These are phyloP conservation scores for Xiphophorus hellerii DNA, from an alignment of 2,113 vertebrate species.

Conservation along the genomic window DNA sequence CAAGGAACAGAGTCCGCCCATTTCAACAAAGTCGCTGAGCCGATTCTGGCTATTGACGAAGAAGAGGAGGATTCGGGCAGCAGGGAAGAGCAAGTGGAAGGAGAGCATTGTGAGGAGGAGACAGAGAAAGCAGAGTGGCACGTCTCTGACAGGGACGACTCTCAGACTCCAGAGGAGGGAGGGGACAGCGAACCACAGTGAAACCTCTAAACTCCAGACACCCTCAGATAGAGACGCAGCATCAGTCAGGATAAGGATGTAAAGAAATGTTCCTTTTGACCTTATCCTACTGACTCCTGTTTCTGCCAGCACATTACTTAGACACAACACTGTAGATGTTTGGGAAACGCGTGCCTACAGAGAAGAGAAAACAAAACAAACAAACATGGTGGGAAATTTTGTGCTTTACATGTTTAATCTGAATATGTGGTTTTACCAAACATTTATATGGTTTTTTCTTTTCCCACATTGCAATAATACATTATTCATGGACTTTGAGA, in stretches of 20 bases:
- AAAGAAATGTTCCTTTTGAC: constrained; percentile 67
- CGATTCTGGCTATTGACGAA: constrained; percentile 91
- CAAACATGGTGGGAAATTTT: constrained; percentile 73
- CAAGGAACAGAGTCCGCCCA: constrained; percentile 75
- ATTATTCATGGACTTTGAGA: constrained; percentile 72
- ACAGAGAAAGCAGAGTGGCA: constrained; percentile 67
- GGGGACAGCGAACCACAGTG: constrained; percentile 63
- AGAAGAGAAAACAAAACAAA: constrained; percentile 39
- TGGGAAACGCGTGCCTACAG: constrained; percentile 86
- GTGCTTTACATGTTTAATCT: constrained; percentile 72
- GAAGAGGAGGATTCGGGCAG: constrained; percentile 89
- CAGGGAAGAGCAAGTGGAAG: constrained; percentile 77
- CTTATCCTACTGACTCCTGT: constrained; percentile 82
- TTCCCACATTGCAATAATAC: constrained; percentile 84
- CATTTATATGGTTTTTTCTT: constrained; percentile 75
- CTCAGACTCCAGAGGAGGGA: constrained; percentile 73
- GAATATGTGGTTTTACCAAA: constrained; percentile 66
- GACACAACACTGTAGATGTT: constrained; percentile 99
- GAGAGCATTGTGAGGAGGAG: constrained; percentile 75
- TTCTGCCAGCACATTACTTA: constrained; percentile 95
- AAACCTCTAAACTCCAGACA: constrained; percentile 26
- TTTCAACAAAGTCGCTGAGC: constrained; percentile 83
- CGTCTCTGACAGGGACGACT: constrained; percentile 52
- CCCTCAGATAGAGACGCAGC: constrained; percentile 67
- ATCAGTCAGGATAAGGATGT: constrained; percentile 73